A percentile compares a stretch with the other conserved stretches of the same genome.
phyloP scores from a whole-genome alignment of 1,140 invertebrate genomes.

The Holotrichia oblita region DNA sequence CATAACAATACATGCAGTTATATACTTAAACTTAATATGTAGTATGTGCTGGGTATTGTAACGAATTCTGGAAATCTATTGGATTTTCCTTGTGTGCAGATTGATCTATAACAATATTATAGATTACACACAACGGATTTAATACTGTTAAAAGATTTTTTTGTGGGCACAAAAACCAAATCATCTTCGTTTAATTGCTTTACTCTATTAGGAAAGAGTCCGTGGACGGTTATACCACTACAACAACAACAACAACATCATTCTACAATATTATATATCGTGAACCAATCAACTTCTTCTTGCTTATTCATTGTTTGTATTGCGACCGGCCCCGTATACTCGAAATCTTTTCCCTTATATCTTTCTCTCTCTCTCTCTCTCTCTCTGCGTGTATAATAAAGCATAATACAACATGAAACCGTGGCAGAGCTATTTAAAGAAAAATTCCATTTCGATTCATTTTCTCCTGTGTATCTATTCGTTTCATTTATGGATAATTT shows the following conservation, averaged over 20 bases:
- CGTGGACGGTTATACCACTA: neutral
- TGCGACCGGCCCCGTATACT: neutral
- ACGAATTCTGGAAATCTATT: too few species aligned
- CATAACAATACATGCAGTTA: neutral
- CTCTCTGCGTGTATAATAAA: slow-evolving; percentile 13
- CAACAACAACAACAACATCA: neutral
- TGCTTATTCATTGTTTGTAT: slow-evolving; percentile 35
- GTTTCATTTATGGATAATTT: slow-evolving; percentile 37
- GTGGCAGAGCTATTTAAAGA: neutral
- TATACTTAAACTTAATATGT: too few species aligned
- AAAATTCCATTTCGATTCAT: slow-evolving; percentile 32
- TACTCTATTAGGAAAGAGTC: neutral
- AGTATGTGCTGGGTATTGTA: too few species aligned
- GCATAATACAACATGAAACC: neutral
- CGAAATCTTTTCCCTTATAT: neutral
- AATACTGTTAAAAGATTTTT: too few species aligned
- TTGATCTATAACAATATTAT: too few species aligned
- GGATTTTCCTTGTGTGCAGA: too few species aligned
- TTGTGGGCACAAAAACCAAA: neutral
- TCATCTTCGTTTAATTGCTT: neutral
- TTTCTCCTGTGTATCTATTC: slow-evolving; percentile 20
- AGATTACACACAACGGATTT: too few species aligned
- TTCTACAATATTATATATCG: neutral
- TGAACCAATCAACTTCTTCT: slow-evolving; percentile 26
- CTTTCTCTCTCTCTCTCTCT: too few species aligned